phyloP scores from a whole-genome alignment of 2,888 invertebrate genomes.

The Hypselothyrea guttata region DNA sequence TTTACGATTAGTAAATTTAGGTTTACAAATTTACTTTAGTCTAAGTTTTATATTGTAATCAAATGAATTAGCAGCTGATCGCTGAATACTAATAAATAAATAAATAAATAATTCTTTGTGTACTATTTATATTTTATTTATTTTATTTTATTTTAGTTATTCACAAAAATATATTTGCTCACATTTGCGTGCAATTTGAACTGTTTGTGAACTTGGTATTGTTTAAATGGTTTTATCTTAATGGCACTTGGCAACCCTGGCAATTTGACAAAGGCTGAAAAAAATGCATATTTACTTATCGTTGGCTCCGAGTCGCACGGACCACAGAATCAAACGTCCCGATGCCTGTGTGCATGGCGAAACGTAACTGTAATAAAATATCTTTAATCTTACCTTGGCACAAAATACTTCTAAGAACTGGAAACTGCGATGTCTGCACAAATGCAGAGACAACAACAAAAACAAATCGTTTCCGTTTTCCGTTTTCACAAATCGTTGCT shows the following conservation, averaged over 20 bases:
- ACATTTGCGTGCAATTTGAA: background rate
- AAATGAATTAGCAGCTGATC: too few species aligned
- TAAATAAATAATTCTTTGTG: too few species aligned
- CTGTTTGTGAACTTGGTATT: background rate
- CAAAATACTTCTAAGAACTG: constrained; percentile 23
- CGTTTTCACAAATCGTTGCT: constrained; percentile 12
- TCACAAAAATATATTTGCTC: background rate
- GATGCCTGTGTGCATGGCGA: background rate
- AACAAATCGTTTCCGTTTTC: constrained; percentile 24
- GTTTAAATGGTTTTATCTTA: constrained; percentile 18
- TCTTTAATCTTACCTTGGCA: constrained; percentile 65
- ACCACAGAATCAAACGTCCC: constrained; percentile 7
- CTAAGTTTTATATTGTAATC: too few species aligned
- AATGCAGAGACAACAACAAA: constrained; percentile 19
- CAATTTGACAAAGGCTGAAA: constrained; percentile 18
- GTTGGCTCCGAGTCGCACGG: constrained; percentile 16
- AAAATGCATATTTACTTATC: constrained; percentile 21
- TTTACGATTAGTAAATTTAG: too few species aligned
- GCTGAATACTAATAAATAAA: too few species aligned
- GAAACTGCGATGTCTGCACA: constrained; percentile 25
- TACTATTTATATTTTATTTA: too few species aligned
- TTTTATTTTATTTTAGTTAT: too few species aligned
- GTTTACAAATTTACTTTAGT: too few species aligned
- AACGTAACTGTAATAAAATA: constrained; percentile 3
- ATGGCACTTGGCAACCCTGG: constrained; percentile 29